Evolutionary conservation across 2,797 vertebrate genomes (phyloP).

Genomic region (Muscicapa comitata): DNA sequence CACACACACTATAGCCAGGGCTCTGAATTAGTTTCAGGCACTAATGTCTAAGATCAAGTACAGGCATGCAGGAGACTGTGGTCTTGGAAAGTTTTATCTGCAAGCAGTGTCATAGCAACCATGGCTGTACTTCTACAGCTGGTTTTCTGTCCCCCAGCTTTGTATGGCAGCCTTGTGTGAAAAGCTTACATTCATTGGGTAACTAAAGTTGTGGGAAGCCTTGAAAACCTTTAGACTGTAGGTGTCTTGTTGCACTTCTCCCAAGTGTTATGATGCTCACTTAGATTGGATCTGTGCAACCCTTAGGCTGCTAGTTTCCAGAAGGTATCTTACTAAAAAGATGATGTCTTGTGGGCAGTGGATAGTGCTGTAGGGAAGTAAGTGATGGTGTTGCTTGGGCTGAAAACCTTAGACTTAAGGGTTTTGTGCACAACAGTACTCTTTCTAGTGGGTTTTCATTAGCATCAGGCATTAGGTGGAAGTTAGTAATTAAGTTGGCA

Average conservation of each 20-base stretch:
- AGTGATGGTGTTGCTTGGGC: background rate
- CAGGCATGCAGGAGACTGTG: background rate
- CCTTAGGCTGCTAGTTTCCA: background rate
- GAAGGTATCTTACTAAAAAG: background rate
- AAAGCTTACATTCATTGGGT: background rate
- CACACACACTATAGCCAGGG: background rate
- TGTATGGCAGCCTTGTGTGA: background rate
- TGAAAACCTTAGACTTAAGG: background rate
- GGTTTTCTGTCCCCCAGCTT: background rate
- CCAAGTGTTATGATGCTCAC: background rate
- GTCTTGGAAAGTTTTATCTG: background rate
- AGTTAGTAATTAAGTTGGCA: background rate
- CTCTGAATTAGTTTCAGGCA: background rate
- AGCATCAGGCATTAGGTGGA: background rate
- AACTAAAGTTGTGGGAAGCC: background rate
- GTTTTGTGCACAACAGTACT: background rate
- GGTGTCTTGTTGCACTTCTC: background rate
- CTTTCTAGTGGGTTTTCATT: background rate
- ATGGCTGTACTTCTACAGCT: background rate
- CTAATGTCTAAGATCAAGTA: background rate
- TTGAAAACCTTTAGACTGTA: background rate
- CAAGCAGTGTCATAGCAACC: background rate
- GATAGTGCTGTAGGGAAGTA: background rate
- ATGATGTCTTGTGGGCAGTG: background rate
- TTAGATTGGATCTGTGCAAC: background rate